Evolutionary conservation across 2,888 invertebrate species (phyloP), one percentile per base, ranked within the genome.

Genomic region (Anthoptus insignis): DNA sequence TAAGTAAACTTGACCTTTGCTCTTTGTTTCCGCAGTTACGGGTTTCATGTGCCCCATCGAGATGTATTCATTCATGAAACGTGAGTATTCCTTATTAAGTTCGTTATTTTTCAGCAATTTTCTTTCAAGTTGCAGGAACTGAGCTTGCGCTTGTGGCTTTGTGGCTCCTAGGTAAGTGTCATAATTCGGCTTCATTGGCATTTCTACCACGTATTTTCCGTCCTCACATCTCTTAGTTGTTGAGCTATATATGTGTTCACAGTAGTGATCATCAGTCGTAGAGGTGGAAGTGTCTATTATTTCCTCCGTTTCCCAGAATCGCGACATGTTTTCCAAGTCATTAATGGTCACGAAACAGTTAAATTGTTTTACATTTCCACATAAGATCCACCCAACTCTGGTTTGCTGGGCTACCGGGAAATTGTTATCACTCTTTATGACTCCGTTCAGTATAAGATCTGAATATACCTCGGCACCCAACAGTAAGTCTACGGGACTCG

Each of bases 161-260:
- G 71, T 67, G 7, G 34, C 49, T 22, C 66, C 69, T 2, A 73
- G 27, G 14, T 72, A 58, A 50, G 45, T 11, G 14, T 67, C 52
- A 34, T 34, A 67, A 21, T 68, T 37, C 0, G 59, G 14, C 4
- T 0, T 52, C 2, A 72, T 14, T 9, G 73, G 73, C 63, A 71
- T 68, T 39, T 63, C 57, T 0, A 73, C 73, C 0, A 68, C 53
- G 21, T 73, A 73, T 53, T 59, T 59, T 13, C 69, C 69, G 13
- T 67, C 63, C 1, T 19, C 1, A 0, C 0, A 3, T 50, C 69
- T 45, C 14, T 49, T 34, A 4, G 42, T 42, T 3, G 70, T 72
- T 29, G 68, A 65, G n/a, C n/a, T 37, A 37, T 37, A n/a, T 37
- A 37, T 37, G 37, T 37, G n/a, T 0, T 47, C 32, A 4, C 29